These are phyloP conservation scores for Callipepla squamata DNA, from an alignment of 2,113 vertebrate species.

Conservation along the genomic window DNA sequence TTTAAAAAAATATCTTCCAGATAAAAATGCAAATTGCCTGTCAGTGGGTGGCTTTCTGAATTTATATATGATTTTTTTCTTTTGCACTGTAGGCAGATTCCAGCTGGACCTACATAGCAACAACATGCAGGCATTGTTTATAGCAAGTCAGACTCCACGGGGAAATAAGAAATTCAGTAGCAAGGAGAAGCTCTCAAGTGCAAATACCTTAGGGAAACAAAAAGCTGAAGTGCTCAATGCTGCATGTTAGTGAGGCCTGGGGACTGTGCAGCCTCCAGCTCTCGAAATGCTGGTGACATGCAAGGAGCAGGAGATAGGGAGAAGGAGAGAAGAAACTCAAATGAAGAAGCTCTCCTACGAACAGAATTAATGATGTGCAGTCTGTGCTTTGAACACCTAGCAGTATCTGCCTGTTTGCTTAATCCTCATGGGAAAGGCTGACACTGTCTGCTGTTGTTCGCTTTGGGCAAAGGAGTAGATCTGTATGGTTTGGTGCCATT, in stretches of 20 bases:
- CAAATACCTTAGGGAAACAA: slow-evolving; percentile 60
- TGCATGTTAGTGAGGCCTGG: neutral
- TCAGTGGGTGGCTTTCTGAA: slow-evolving; percentile 72
- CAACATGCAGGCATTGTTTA: slow-evolving; percentile 73
- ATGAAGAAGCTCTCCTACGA: neutral
- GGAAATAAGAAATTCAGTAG: slow-evolving; percentile 68
- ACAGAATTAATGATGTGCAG: slow-evolving; percentile 3
- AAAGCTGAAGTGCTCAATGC: slow-evolving; percentile 34
- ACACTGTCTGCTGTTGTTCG: neutral
- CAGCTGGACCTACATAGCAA: slow-evolving; percentile 69
- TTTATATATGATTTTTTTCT: slow-evolving; percentile 54
- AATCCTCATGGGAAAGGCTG: neutral
- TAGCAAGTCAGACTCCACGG: slow-evolving; percentile 63
- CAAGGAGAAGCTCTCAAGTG: slow-evolving; percentile 58
- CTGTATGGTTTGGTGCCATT: neutral
- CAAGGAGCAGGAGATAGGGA: neutral
- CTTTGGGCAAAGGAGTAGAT: neutral
- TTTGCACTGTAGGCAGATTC: slow-evolving; percentile 64
- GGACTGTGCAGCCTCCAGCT: slow-evolving; percentile 11
- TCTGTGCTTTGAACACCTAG: slow-evolving; percentile 34
- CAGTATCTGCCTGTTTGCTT: neutral
- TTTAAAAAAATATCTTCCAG: slow-evolving; percentile 70
- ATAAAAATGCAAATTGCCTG: slow-evolving; percentile 81
- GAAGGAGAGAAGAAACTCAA: neutral
- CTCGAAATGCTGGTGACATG: slow-evolving; percentile 3